Conservation (phyloP, 2,113 vertebrate species). For the Uria aalge region DNA sequence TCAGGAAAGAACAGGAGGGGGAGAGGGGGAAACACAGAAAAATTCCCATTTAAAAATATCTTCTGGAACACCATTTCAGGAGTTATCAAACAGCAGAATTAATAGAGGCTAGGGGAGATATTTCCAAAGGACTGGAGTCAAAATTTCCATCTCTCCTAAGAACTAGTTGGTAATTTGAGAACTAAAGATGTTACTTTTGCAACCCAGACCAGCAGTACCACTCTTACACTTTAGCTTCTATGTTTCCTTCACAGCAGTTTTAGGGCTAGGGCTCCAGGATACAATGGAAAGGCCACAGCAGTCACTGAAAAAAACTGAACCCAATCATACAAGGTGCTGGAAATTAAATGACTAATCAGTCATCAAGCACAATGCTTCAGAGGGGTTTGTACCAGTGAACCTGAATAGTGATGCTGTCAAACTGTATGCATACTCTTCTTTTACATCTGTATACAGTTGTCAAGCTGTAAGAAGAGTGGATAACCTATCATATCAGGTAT, state of each 20-base stretch:
- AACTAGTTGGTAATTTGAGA: background rate
- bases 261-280: background rate
- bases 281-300: background rate
- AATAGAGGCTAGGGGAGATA: background rate
- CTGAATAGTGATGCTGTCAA: background rate
- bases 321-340: background rate
- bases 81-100: background rate
- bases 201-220: background rate
- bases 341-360: slow-evolving; percentile 22
- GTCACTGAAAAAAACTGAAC: background rate
- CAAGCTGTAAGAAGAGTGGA: background rate
- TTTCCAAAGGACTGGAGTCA: background rate
- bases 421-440: background rate
- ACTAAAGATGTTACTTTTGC: background rate
- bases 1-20: background rate
- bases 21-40: background rate
- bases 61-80: background rate
- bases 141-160: background rate
- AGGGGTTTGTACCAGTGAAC: background rate
- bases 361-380: background rate
- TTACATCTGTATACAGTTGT: background rate
- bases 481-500: background rate
- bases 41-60: background rate
- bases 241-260: background rate
- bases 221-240: background rate